Evolutionary conservation across 2,888 invertebrate genomes (phyloP).

Genomic region (Cryptocephalus moraei): DNA sequence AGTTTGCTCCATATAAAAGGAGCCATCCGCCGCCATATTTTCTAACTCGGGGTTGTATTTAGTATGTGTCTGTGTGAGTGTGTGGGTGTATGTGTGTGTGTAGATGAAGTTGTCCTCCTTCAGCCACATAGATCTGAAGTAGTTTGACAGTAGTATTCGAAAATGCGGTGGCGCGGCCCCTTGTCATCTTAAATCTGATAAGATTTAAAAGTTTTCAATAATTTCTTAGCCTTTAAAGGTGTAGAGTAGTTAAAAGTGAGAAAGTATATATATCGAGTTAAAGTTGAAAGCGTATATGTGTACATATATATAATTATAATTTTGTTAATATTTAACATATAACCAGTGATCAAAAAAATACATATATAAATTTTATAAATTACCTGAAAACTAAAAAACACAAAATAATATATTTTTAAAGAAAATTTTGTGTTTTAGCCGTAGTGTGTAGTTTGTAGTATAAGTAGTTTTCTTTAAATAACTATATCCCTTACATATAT

Average conservation of each 20-base stretch:
- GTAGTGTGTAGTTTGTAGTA: background rate
- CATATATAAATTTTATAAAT: conserved; percentile 8
- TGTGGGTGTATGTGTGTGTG: too few species aligned
- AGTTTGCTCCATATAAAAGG: background rate
- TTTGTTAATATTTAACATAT: conserved; percentile 9
- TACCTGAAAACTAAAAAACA: conserved; percentile 7
- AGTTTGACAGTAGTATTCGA: conserved; percentile 5
- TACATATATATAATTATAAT: background rate
- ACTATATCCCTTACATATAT: too few species aligned
- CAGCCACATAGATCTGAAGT: conserved; percentile 3
- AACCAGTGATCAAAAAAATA: conserved; percentile 2
- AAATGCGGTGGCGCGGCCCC: background rate
- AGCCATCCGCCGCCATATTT: too few species aligned
- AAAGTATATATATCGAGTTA: too few species aligned
- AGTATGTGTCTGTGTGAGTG: too few species aligned
- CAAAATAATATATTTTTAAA: conserved; percentile 16
- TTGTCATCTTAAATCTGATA: conserved; percentile 8
- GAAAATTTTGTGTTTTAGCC: conserved; percentile 15
- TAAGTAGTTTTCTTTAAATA: conserved; percentile 5
- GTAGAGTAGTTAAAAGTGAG: conserved; percentile 1
- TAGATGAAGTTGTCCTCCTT: conserved; percentile 6
- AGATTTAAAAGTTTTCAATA: background rate
- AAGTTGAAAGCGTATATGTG: background rate
- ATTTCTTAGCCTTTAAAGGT: conserved; percentile 2
- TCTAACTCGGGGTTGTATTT: too few species aligned